These are phyloP conservation scores for Scaptomyza cyrtandrae DNA, from an alignment of 2,888 invertebrate species.

Conservation along the genomic window DNA sequence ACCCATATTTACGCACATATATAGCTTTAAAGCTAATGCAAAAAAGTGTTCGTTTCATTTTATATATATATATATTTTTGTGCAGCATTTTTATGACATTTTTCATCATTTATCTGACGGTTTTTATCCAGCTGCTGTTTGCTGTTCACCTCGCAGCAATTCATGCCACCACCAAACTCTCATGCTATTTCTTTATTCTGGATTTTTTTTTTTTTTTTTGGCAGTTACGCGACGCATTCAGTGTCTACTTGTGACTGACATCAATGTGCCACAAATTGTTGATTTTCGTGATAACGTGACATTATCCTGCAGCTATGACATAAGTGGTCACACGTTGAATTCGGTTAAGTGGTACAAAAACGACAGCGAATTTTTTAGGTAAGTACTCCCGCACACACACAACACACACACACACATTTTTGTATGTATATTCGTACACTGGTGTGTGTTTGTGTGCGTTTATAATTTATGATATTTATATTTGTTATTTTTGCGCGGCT, in stretches of 20 bases:
- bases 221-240: slow-evolving; percentile 71
- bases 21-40: slow-evolving; percentile 53
- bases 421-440: background rate
- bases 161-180: slow-evolving; percentile 2
- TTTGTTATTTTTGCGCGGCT: slow-evolving; percentile 50
- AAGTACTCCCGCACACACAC: slow-evolving; percentile 56
- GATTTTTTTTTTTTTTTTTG: slow-evolving; percentile 25
- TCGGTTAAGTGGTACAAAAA: slow-evolving; percentile 85
- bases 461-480: slow-evolving; percentile 73
- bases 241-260: slow-evolving; percentile 83
- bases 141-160: slow-evolving; percentile 2
- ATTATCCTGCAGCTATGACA: slow-evolving; percentile 85
- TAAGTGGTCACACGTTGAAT: slow-evolving; percentile 85
- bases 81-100: slow-evolving; percentile 59
- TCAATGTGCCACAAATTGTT: slow-evolving; percentile 84
- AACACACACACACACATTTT: background rate
- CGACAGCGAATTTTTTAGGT: slow-evolving; percentile 85
- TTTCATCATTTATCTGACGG: slow-evolving; percentile 71
- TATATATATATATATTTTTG: slow-evolving; percentile 44
- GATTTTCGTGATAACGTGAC: slow-evolving; percentile 84
- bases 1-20: no score
- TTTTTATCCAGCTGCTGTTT: slow-evolving; percentile 43
- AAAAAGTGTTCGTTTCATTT: slow-evolving; percentile 41
- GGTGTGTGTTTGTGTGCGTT: slow-evolving; percentile 31
- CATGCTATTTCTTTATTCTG: slow-evolving; percentile 3